Evolutionary conservation across 1,140 invertebrate species (phyloP), one percentile per base, ranked within the genome.

Genomic region (Diprion similis): DNA sequence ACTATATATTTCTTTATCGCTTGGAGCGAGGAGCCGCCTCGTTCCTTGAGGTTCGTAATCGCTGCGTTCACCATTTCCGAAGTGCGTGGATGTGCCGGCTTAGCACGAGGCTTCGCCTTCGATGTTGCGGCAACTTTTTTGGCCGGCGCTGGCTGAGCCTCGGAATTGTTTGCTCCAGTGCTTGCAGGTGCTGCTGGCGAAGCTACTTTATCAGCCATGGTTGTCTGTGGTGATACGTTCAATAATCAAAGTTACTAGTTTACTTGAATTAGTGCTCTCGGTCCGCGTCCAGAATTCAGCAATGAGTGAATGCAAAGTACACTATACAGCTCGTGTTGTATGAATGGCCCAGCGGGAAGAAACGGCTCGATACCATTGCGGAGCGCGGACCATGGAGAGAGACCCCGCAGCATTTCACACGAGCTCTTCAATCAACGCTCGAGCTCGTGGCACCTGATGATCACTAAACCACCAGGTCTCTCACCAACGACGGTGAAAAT

Each of bases 1-100:
- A 81, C 76, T 59, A 91, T 89, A 81, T 90, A 91, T 77, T 91
- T 91, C 75, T 90, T 90, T 78, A 91, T 90, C 13, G 89, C 89
- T 69, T 88, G 86, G 1, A 90, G 77, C 0, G 90, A 90, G 0
- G 89, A 90, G 8, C 90, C 90, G 15, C 82, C 83, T 10, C 86
- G 82, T 73, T 91, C 90, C 45, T 90, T 90, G 64, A 92, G 74
- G 1, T 76, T 74, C 18, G 82, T 84, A 73, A 92, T 91, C 7
- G 91, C 90, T 10, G 84, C 83, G 13, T 81, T 84, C 10, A 92
- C 85, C 87, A 88, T 87, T 9, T 83, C 77, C 8, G 84, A 78
- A 0, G 82, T 81, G 7, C 79, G 79, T 6, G 85, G 85, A 76
- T 86, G 85, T 11, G 75, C 70, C 0, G 80, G 73, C 66, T 86